A percentile compares a stretch with the other conserved stretches of the same genome.
phyloP scores from a whole-genome alignment of 2,113 vertebrate genomes.

The Riparia riparia region DNA sequence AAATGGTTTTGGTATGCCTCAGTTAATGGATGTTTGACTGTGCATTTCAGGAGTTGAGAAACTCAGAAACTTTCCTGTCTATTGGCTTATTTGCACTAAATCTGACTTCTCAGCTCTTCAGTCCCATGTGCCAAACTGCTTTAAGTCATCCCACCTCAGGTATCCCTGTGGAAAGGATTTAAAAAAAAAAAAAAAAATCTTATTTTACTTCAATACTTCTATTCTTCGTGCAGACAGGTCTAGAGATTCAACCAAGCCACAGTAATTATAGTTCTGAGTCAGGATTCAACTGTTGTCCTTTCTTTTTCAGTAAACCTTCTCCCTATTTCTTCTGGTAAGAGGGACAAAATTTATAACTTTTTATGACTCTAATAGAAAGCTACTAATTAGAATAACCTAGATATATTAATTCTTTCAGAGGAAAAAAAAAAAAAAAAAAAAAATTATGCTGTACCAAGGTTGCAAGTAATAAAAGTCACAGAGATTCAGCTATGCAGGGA shows the following conservation, averaged over 20 bases:
- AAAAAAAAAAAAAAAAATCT: background rate
- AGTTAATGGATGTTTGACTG: background rate
- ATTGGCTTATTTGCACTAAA: background rate
- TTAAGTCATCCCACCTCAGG: background rate
- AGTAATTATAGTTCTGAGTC: background rate
- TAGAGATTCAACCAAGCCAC: background rate
- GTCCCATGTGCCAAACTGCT: background rate
- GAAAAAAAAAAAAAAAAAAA: background rate
- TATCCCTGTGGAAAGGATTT: background rate
- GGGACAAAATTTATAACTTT: background rate
- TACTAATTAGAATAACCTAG: background rate
- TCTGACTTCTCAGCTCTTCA: background rate
- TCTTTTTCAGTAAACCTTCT: background rate
- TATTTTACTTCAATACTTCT: background rate
- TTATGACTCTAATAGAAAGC: background rate
- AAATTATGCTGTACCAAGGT: background rate
- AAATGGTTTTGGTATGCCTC: background rate
- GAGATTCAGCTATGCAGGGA: background rate
- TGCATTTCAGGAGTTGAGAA: background rate
- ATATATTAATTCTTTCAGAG: background rate
- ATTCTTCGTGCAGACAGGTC: background rate
- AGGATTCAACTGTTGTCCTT: background rate
- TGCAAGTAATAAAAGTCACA: background rate
- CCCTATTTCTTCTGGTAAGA: background rate
- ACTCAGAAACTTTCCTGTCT: background rate